These are phyloP conservation scores for Uria lomvia DNA, from an alignment of 2,113 vertebrate species.

Conservation along the genomic window DNA sequence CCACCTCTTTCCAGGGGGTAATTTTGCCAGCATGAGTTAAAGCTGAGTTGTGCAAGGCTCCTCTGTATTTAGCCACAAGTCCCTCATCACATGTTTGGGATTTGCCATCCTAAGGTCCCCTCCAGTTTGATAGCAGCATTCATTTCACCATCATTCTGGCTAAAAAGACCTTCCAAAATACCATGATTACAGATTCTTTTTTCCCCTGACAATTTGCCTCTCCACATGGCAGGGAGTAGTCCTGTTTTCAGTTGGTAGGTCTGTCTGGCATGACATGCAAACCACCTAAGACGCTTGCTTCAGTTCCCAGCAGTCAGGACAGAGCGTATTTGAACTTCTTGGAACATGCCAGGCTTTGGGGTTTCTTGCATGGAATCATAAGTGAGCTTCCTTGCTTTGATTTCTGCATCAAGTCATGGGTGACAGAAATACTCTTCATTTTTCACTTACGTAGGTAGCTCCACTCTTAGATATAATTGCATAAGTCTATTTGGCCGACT, in stretches of 20 bases:
- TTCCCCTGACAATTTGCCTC: not conserved
- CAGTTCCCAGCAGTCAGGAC: conserved; percentile 22
- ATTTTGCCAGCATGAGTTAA: not conserved
- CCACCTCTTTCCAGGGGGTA: not conserved
- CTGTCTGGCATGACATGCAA: not conserved
- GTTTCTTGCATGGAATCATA: conserved; percentile 37
- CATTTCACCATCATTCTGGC: not conserved
- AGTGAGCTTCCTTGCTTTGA: conserved; percentile 58
- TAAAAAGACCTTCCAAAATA: not conserved
- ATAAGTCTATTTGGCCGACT: not conserved
- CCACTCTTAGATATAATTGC: conserved; percentile 57
- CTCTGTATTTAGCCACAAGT: not conserved
- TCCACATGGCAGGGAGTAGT: conserved; percentile 1
- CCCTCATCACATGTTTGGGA: not conserved
- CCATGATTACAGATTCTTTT: not conserved
- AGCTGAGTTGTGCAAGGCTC: not conserved
- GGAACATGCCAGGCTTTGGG: not conserved
- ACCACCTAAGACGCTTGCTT: conserved; percentile 25
- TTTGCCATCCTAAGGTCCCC: not conserved
- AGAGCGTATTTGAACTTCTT: conserved; percentile 18
- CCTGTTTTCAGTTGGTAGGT: not conserved
- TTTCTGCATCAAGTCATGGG: conserved; percentile 56
- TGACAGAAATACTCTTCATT: conserved; percentile 51
- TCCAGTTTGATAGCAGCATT: not conserved
- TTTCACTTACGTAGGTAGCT: conserved; percentile 52